phyloP scores from a whole-genome alignment of 2,888 invertebrate species.

The Oscheius sp. region DNA sequence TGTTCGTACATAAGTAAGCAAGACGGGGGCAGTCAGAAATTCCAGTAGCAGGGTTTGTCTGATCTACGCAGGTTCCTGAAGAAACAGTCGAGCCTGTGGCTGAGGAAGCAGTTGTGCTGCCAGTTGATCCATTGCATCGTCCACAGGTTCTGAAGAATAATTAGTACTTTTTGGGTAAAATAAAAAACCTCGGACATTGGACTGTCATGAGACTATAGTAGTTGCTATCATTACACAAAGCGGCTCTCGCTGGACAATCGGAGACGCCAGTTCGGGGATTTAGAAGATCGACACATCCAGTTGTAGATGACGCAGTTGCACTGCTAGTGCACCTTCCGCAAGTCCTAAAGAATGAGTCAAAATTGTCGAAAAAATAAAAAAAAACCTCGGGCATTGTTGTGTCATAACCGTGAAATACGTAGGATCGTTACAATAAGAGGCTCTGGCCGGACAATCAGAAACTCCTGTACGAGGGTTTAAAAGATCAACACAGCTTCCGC shows the following conservation, averaged over 20 bases:
- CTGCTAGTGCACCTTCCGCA: neutral
- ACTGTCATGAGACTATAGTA: conserved; percentile 7
- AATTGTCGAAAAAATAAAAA: too few species aligned
- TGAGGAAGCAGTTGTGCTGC: neutral
- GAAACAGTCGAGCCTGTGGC: neutral
- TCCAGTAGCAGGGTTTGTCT: conserved; percentile 8
- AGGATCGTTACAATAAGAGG: conserved; percentile 18
- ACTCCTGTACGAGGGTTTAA: conserved; percentile 5
- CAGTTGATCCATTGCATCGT: neutral
- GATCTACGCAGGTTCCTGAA: neutral
- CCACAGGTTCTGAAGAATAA: conserved; percentile 7
- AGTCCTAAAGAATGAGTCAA: neutral
- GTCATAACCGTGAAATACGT: conserved; percentile 17
- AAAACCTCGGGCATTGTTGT: neutral
- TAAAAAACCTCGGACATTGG: neutral
- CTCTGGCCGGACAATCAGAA: conserved; percentile 10
- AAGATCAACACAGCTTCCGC: neutral
- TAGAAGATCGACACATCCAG: conserved; percentile 2
- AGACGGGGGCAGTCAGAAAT: conserved; percentile 1
- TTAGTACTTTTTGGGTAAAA: neutral
- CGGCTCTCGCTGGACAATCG: neutral
- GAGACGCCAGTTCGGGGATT: conserved; percentile 2
- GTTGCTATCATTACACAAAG: neutral
- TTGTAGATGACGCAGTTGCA: neutral
- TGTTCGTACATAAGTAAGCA: neutral